A percentile compares a stretch with the other conserved stretches of the same genome.
These are phyloP conservation scores for Diacarnus erythraeanus DNA, from an alignment of 37 sponge, comb jelly and placozoan genomes.

Conservation along the genomic window DNA sequence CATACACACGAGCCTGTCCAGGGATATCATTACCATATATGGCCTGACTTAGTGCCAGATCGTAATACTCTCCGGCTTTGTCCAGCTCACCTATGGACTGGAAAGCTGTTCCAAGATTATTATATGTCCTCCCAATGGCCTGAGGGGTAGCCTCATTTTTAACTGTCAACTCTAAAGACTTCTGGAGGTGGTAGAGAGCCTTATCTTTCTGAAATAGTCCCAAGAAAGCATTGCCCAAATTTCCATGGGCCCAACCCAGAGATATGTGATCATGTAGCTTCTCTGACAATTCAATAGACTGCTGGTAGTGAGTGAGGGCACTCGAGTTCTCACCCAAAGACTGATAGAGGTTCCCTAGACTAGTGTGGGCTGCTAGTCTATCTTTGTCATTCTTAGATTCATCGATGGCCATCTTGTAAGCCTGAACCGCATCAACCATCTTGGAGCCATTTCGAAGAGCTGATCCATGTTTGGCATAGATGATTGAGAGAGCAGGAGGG, in stretches of 20 bases:
- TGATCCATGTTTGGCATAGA: conserved; percentile 30
- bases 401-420: conserved; percentile 25
- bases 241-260: conserved; percentile 78
- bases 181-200: conserved; percentile 55
- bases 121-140: conserved; percentile 61
- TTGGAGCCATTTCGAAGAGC: conserved; percentile 21
- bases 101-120: conserved; percentile 75
- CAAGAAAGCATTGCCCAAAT: conserved; percentile 74
- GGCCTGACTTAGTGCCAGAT: conserved; percentile 64
- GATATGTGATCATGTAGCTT: conserved; percentile 40
- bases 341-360: conserved; percentile 78
- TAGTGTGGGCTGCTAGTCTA: conserved; percentile 26
- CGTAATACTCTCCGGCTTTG: conserved; percentile 60
- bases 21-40: conserved; percentile 56
- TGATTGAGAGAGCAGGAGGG: conserved; percentile 30
- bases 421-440: conserved; percentile 25
- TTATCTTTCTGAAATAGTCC: conserved; percentile 51
- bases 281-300: conserved; percentile 33
- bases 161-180: conserved; percentile 45
- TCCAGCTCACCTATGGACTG: conserved; percentile 48
- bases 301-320: conserved; percentile 50
- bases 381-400: conserved; percentile 25
- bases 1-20: conserved; percentile 69
- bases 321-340: conserved; percentile 39
- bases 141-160: conserved; percentile 44